phyloP scores from a whole-genome alignment of 2,113 vertebrate species.

The Podiceps cristatus region DNA sequence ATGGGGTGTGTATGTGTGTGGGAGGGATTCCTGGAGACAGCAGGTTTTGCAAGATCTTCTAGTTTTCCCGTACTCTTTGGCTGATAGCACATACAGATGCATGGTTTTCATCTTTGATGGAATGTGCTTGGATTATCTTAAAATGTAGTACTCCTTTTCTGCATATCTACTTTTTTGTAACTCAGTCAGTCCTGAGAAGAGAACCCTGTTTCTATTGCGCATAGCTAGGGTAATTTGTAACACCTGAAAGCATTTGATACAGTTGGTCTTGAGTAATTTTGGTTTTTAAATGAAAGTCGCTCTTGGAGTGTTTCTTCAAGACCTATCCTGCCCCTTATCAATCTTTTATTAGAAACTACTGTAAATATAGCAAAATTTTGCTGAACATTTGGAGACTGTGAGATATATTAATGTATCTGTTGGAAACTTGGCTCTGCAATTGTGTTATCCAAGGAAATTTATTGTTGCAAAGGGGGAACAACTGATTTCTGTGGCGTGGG shows the following conservation, averaged over 20 bases:
- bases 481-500: background rate
- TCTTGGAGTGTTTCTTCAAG: background rate
- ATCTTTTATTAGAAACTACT: background rate
- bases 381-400: background rate
- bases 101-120: background rate
- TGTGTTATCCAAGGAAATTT: background rate
- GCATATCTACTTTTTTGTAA: background rate
- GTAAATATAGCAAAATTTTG: background rate
- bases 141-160: background rate
- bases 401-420: background rate
- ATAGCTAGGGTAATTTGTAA: background rate
- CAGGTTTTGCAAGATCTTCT: constrained; percentile 69
- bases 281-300: background rate
- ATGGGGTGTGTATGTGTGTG: constrained; percentile 57
- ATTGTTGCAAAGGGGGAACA: background rate
- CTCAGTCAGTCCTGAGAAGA: background rate
- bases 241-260: background rate
- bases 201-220: background rate
- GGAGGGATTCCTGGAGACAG: constrained; percentile 64
- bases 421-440: background rate
- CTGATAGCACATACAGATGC: constrained; percentile 41
- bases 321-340: background rate
- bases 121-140: constrained; percentile 2
- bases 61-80: constrained; percentile 28
- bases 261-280: background rate